phyloP scores from a whole-genome alignment of 2,113 vertebrate species.

The Albula goreensis region DNA sequence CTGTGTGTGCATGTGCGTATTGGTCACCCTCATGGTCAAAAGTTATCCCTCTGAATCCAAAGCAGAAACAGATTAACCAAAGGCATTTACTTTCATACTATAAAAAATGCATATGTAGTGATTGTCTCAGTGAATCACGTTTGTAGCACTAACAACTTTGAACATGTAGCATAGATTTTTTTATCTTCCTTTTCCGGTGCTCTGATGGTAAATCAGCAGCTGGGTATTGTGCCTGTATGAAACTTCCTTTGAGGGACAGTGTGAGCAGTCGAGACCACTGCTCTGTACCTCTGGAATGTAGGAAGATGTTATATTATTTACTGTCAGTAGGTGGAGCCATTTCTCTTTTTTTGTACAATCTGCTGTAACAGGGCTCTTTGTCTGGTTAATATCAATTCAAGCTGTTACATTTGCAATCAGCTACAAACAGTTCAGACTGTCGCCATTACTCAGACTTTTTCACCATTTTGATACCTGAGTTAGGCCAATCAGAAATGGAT shows the following conservation, averaged over 20 bases:
- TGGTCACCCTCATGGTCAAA: neutral
- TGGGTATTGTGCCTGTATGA: neutral
- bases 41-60: neutral
- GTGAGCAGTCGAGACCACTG: neutral
- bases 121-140: constrained; percentile 7
- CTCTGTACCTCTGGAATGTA: neutral
- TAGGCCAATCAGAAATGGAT: too few relatives aligned
- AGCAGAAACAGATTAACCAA: constrained; percentile 12
- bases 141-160: constrained; percentile 25
- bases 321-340: constrained; percentile 41
- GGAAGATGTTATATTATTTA: constrained; percentile 22
- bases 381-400: neutral
- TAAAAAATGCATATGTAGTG: constrained; percentile 17
- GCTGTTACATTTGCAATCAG: neutral
- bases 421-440: neutral
- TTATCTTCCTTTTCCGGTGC: constrained; percentile 17
- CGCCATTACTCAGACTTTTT: too few relatives aligned
- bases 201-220: constrained; percentile 12
- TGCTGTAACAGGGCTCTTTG: constrained; percentile 1
- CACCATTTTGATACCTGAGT: too few relatives aligned
- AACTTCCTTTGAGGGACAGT: constrained; percentile 11
- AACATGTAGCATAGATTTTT: constrained; percentile 30
- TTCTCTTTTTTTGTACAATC: neutral
- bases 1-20: neutral
- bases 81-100: neutral